phyloP scores from a whole-genome alignment of 2,797 vertebrate genomes.

The Momotus momota region DNA sequence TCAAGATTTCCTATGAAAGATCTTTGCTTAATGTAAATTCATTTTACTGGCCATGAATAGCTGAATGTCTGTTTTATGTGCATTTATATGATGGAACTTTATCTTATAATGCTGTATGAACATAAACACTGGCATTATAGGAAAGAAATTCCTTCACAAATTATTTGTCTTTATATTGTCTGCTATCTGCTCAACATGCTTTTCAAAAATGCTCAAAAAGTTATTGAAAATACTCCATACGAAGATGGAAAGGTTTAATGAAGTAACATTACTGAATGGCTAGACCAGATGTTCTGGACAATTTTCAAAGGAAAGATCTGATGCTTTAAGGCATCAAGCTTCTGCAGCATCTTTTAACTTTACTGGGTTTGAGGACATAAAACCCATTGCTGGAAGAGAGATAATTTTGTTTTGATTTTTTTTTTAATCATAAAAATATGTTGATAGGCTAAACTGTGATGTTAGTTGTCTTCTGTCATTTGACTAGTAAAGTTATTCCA shows the following conservation, averaged over 20 bases:
- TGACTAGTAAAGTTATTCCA: neutral
- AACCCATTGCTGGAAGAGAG: neutral
- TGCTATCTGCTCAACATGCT: neutral
- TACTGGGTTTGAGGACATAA: neutral
- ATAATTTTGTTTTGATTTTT: neutral
- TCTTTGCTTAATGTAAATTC: neutral
- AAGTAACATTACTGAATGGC: neutral
- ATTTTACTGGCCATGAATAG: neutral
- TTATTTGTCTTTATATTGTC: neutral
- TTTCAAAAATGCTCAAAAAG: neutral
- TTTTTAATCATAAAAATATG: neutral
- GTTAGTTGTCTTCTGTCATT: neutral
- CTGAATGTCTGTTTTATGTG: neutral
- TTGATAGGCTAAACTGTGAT: neutral
- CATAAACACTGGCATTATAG: neutral
- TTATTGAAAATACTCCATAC: neutral
- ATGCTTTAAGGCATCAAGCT: neutral
- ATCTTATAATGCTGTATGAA: neutral
- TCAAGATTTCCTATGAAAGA: neutral
- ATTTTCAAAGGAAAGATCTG: neutral
- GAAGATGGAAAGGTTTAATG: neutral
- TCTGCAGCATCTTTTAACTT: neutral
- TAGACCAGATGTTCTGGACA: neutral
- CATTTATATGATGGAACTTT: neutral
- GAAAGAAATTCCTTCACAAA: neutral